Evolutionary conservation across 1,140 invertebrate genomes (phyloP), one percentile per base, ranked within the genome.

Genomic region (Paramacrobiotus metropolitanus): DNA sequence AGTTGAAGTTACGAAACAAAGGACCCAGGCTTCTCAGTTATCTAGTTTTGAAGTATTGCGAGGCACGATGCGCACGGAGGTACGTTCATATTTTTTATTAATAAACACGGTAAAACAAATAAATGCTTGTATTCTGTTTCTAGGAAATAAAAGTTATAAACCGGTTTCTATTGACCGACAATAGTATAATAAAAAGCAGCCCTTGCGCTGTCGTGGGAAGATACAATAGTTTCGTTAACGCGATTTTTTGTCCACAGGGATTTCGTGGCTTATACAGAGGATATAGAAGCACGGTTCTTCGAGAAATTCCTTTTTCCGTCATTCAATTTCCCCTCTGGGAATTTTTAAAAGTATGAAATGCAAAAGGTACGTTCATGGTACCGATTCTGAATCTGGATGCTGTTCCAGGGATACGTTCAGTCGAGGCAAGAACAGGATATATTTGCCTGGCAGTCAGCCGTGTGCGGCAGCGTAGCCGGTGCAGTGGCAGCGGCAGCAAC

Each of bases 261-360:
- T 62, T 76, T 28, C 4, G 45, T 65, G 89, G 89, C 1, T 72
- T 95, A 4, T 98, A 94, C 75, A 77, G 90, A 59, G 92, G 93
- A 1, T 95, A 86, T 73, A 75, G 81, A 1, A 89, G 84, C 24
- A 97, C 92, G 1, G 80, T 97, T 20, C 69, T 86, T 9, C 75
- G 93, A 65, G 93, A 98, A 68, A 80, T 96, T 66, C 93, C 93
- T 9, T 98, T 96, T 76, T 87, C 88, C 45, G 78, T 94, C 45
- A 84, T 96, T 63, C 89, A 98, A 75, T 88, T 93, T 76, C 91
- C 93, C 0, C 67, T 95, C 1, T 94, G 92, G 87, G 93, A 98
- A 73, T 79, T 79, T 67, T 77, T 95, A 20, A 97, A 96, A 69
- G 69, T 70, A 62, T 62, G 59, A 62, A 62, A 59, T 61, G 44